These are phyloP conservation scores for Acanthis flammea DNA, from an alignment of 2,797 vertebrate species.

Conservation along the genomic window DNA sequence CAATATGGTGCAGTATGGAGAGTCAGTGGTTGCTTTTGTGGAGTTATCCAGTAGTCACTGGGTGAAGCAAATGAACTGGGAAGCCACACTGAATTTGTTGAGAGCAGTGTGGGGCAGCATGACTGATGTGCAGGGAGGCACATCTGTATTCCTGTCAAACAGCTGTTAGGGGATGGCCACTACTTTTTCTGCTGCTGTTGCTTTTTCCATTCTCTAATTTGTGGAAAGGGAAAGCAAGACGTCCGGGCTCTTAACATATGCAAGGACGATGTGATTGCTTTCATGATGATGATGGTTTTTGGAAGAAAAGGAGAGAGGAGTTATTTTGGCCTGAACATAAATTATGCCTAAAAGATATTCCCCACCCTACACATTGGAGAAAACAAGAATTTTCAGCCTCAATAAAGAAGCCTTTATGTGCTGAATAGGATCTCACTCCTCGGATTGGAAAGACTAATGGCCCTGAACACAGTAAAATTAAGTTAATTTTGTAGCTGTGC, in stretches of 20 bases:
- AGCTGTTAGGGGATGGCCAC: neutral
- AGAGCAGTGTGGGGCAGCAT: neutral
- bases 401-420: neutral
- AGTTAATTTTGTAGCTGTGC: neutral
- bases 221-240: neutral
- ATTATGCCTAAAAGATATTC: neutral
- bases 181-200: neutral
- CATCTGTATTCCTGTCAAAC: neutral
- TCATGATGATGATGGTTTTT: neutral
- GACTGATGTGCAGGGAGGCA: neutral
- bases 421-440: neutral
- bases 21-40: neutral
- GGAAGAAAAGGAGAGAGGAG: neutral
- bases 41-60: neutral
- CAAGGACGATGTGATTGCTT: neutral
- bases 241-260: neutral
- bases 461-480: neutral
- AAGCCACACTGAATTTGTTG: neutral
- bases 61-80: neutral
- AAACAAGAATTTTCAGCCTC: neutral
- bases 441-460: conserved; percentile 21
- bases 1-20: neutral
- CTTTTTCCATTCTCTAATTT: neutral
- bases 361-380: neutral
- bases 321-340: neutral